phyloP scores from a whole-genome alignment of 2,113 vertebrate genomes.

The Rhegmatorhina hoffmannsi region DNA sequence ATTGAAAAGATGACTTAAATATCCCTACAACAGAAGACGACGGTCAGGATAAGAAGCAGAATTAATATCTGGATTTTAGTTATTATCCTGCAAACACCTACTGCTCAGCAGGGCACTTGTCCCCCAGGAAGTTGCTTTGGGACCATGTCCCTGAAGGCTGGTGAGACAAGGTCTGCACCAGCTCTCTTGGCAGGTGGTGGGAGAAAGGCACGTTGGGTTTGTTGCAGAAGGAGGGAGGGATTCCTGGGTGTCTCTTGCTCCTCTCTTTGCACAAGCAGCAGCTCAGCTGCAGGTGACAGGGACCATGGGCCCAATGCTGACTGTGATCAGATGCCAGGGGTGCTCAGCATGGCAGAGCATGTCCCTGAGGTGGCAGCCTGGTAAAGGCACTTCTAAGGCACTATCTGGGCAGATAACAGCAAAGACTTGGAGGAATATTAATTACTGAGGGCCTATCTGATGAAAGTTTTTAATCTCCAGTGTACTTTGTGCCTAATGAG shows the following conservation, averaged over 20 bases:
- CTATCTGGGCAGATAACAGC: background rate
- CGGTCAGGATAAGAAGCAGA: background rate
- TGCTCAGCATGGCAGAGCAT: background rate
- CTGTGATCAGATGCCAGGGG: background rate
- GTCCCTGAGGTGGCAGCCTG: background rate
- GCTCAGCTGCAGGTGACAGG: background rate
- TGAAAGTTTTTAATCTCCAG: background rate
- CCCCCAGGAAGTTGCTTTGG: background rate
- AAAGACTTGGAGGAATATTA: background rate
- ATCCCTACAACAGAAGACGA: background rate
- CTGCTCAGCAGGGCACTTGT: background rate
- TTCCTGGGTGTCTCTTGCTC: background rate
- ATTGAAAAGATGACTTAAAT: background rate
- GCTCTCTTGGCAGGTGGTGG: background rate
- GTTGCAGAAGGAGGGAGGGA: background rate
- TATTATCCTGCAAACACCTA: background rate
- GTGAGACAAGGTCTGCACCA: background rate
- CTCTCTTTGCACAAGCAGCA: background rate
- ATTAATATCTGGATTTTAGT: background rate
- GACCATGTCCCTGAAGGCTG: background rate
- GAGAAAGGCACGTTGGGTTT: background rate
- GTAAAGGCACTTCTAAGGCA: background rate
- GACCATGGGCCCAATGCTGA: fast-evolving
- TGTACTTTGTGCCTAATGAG: background rate
- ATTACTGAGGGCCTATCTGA: background rate